Conservation (phyloP, 2,888 invertebrate species). For the Julus scandinavius region DNA sequence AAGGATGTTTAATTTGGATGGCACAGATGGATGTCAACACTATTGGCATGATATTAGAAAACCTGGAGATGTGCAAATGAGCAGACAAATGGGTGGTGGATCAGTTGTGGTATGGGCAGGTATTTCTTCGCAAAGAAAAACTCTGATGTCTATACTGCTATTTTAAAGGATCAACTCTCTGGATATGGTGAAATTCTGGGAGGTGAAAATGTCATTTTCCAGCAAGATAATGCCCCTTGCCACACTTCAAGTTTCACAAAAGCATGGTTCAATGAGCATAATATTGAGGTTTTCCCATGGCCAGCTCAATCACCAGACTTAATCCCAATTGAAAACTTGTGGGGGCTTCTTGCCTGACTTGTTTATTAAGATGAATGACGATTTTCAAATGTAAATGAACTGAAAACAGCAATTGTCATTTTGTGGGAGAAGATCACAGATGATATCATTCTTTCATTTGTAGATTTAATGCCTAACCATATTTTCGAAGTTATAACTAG, state of each 20-base stretch:
- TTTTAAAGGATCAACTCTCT: too few relatives aligned
- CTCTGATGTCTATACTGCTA: too few relatives aligned
- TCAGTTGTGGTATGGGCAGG: too few relatives aligned
- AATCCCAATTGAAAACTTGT: background rate
- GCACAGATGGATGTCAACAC: background rate
- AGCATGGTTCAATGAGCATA: background rate
- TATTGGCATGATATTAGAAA: slow-evolving; percentile 44
- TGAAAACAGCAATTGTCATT: background rate
- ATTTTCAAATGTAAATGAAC: background rate
- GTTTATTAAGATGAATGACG: too few relatives aligned
- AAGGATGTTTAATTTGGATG: slow-evolving; percentile 31
- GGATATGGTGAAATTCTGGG: slow-evolving; percentile 1
- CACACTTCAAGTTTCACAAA: background rate
- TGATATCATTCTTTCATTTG: slow-evolving; percentile 5
- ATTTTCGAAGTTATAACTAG: background rate
- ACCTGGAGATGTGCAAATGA: too few relatives aligned
- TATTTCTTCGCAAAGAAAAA: too few relatives aligned
- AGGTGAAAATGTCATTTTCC: background rate
- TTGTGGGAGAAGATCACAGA: background rate
- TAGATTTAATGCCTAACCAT: background rate
- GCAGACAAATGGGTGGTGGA: too few relatives aligned
- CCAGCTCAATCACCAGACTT: background rate
- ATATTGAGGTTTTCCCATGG: background rate
- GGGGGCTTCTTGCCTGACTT: too few relatives aligned
- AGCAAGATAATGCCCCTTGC: background rate